Evolutionary conservation across 2,797 vertebrate genomes (phyloP).

Genomic region (Hypotaenidia philippensis): DNA sequence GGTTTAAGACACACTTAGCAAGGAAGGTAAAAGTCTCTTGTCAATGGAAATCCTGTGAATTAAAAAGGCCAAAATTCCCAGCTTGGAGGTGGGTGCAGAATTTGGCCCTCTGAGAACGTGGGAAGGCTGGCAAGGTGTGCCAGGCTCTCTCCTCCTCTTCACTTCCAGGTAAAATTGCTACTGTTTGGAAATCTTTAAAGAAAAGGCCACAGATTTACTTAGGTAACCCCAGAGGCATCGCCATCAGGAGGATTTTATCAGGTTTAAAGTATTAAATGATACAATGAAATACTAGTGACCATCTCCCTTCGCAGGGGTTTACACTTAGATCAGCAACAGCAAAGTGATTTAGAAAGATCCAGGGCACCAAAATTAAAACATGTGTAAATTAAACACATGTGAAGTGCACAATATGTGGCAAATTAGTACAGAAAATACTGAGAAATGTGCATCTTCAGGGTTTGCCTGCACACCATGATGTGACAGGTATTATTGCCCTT

Average conservation of each 20-base stretch:
- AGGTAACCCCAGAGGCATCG: neutral
- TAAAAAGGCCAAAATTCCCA: neutral
- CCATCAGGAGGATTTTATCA: slow-evolving; percentile 45
- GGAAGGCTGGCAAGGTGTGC: neutral
- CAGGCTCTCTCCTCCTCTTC: neutral
- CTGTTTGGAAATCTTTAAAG: slow-evolving; percentile 1
- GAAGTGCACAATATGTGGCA: slow-evolving; percentile 77
- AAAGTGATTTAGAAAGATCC: slow-evolving; percentile 57
- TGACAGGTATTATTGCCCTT: slow-evolving; percentile 84
- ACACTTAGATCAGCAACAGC: slow-evolving; percentile 26
- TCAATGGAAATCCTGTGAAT: neutral
- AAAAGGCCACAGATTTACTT: slow-evolving; percentile 41
- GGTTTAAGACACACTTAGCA: neutral
- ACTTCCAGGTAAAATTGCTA: neutral
- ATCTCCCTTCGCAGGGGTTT: neutral
- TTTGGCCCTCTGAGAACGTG: neutral
- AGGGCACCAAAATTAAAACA: slow-evolving; percentile 70
- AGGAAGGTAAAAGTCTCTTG: neutral
- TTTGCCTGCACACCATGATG: slow-evolving; percentile 68
- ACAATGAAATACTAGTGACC: slow-evolving; percentile 32
- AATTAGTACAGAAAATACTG: slow-evolving; percentile 73
- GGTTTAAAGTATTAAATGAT: slow-evolving; percentile 38
- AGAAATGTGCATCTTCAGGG: slow-evolving; percentile 71
- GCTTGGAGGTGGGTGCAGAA: neutral
- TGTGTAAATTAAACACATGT: slow-evolving; percentile 79